A percentile compares a stretch with the other conserved stretches of the same genome.
These are phyloP conservation scores for Hemithea aestivaria DNA, from an alignment of 2,888 invertebrate species.

Conservation along the genomic window DNA sequence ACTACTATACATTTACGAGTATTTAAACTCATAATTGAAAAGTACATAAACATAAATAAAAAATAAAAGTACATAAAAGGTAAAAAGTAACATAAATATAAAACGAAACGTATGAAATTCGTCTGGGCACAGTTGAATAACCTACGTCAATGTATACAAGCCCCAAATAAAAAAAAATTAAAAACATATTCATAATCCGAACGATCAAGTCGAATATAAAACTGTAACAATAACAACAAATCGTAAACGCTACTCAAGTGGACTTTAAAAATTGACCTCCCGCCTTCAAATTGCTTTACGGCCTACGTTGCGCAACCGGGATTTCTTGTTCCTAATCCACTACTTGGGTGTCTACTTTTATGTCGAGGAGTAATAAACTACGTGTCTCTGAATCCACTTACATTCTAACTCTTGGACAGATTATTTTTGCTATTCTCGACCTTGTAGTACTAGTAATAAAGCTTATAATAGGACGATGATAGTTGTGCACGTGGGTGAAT, in stretches of 20 bases:
- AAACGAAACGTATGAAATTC: constrained; percentile 2
- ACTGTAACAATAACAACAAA: constrained; percentile 66
- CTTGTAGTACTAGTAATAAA: constrained; percentile 32
- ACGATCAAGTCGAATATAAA: constrained; percentile 46
- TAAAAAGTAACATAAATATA: constrained; percentile 8
- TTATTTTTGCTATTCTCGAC: constrained; percentile 29
- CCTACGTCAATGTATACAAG: constrained; percentile 17
- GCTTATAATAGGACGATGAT: constrained; percentile 17
- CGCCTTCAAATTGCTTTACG: constrained; percentile 43
- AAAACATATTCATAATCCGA: constrained; percentile 30
- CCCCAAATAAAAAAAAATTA: constrained; percentile 29
- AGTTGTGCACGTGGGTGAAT: constrained; percentile 62
- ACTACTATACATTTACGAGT: no score
- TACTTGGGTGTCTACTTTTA: constrained; percentile 76
- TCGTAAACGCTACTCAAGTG: constrained; percentile 56
- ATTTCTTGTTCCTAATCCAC: constrained; percentile 61
- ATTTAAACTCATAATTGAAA: no score
- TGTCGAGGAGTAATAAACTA: constrained; percentile 64
- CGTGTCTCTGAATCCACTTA: constrained; percentile 40
- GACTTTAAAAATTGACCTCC: constrained; percentile 65
- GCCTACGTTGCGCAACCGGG: constrained; percentile 57
- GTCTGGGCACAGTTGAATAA: constrained; percentile 12
- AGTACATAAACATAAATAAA: no score
- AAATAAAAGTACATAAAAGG: constrained; percentile 10
- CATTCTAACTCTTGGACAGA: constrained; percentile 18